Evolutionary conservation across 2,797 vertebrate species (phyloP).

Genomic region (Micropoecilia bifurca): DNA sequence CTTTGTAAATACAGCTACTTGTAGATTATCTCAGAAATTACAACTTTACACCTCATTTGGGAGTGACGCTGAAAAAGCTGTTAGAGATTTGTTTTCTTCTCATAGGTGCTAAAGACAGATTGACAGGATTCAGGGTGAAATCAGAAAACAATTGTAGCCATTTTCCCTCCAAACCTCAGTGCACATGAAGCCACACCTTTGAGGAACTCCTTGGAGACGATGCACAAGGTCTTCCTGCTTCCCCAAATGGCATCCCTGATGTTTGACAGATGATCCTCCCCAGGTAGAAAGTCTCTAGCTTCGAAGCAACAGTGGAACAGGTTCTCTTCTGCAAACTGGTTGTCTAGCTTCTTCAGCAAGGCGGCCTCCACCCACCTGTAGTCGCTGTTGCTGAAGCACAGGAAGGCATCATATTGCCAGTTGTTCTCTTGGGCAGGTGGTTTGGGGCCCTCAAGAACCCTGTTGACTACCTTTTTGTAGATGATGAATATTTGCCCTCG

Average conservation of each 20-base stretch:
- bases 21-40: neutral
- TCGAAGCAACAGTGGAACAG: constrained; percentile 88
- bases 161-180: neutral
- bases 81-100: neutral
- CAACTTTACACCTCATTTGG: neutral
- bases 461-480: constrained; percentile 76
- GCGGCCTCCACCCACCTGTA: constrained; percentile 88
- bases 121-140: neutral
- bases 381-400: constrained; percentile 88
- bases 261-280: constrained; percentile 87
- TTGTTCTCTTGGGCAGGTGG: constrained; percentile 10
- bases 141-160: neutral
- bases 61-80: neutral
- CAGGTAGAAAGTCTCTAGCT: constrained; percentile 91
- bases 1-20: neutral
- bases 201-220: constrained; percentile 90
- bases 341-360: constrained; percentile 85
- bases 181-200: constrained; percentile 54
- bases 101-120: neutral
- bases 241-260: constrained; percentile 88
- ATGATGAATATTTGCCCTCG: constrained; percentile 82
- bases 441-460: constrained; percentile 61
- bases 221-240: constrained; percentile 87
- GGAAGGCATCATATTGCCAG: constrained; percentile 83
- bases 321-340: constrained; percentile 85